Percentiles rank a stretch among this genome's conserved stretches.
These are phyloP conservation scores for Holacanthus passer DNA, from an alignment of 2,113 vertebrate genomes.

Conservation along the genomic window DNA sequence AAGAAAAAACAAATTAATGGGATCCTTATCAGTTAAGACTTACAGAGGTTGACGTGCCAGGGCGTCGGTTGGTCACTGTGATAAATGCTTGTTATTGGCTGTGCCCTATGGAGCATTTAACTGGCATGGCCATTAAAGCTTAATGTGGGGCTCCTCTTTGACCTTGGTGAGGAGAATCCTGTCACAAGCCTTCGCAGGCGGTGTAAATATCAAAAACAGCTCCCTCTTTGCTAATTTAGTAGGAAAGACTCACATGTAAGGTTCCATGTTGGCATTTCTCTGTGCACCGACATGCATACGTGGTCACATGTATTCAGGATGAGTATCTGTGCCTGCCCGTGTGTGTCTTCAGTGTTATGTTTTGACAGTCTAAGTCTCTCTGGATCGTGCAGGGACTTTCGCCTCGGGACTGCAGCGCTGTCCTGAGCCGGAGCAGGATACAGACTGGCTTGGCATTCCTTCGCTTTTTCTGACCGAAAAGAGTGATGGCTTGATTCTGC, in stretches of 20 bases:
- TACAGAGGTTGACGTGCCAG: conserved; percentile 60
- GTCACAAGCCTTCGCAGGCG: conserved; percentile 42
- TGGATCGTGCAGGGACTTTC: conserved; percentile 13
- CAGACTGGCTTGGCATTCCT: conserved; percentile 47
- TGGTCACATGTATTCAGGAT: conserved; percentile 37
- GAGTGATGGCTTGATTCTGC: conserved; percentile 76
- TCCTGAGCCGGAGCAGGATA: conserved; percentile 33
- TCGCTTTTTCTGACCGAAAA: conserved; percentile 57
- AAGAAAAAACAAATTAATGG: conserved; percentile 69
- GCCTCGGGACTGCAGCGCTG: conserved; percentile 35
- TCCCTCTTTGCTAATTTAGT: conserved; percentile 16
- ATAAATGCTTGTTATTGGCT: conserved; percentile 79
- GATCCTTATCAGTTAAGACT: conserved; percentile 74
- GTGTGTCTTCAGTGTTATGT: neutral
- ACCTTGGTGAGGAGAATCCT: conserved; percentile 69
- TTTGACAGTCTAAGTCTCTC: conserved; percentile 17
- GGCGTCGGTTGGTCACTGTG: conserved; percentile 70
- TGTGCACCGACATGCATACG: conserved; percentile 1
- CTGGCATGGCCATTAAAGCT: conserved; percentile 61
- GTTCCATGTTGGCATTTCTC: neutral
- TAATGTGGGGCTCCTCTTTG: conserved; percentile 72
- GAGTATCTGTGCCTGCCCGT: neutral
- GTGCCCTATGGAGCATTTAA: conserved; percentile 73
- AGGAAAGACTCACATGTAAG: conserved; percentile 1
- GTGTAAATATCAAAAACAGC: conserved; percentile 33